Evolutionary conservation across 2,113 vertebrate genomes (phyloP).

Genomic region (Alligator sinensis): DNA sequence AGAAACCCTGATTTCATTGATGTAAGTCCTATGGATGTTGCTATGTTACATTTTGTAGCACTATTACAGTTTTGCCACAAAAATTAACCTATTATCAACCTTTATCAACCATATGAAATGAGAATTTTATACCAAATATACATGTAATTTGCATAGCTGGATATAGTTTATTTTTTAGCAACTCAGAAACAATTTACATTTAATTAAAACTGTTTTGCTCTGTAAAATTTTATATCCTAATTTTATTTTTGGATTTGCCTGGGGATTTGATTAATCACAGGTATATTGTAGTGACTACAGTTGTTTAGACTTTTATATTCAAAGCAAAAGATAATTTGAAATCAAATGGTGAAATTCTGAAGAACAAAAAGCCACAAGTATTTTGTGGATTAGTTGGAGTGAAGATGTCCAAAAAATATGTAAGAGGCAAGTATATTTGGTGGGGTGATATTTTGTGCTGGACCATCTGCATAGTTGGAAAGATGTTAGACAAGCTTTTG

Average conservation of each 20-base stretch:
- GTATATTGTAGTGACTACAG: not conserved
- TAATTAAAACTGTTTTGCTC: slow-evolving; percentile 44
- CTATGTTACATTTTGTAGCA: slow-evolving; percentile 58
- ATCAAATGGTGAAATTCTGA: not conserved
- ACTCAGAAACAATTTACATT: slow-evolving; percentile 57
- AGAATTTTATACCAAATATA: slow-evolving; percentile 65
- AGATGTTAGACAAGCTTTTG: no score
- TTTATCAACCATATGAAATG: slow-evolving; percentile 62
- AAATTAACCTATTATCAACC: slow-evolving; percentile 45
- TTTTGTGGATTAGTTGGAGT: not conserved
- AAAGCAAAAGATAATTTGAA: not conserved
- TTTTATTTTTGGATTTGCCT: slow-evolving; percentile 11
- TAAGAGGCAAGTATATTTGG: no score
- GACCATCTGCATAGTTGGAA: no score
- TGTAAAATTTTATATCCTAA: not conserved
- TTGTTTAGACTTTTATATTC: not conserved
- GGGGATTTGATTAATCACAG: not conserved
- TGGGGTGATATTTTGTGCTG: no score
- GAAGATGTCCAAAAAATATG: no score
- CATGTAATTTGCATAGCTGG: slow-evolving; percentile 68
- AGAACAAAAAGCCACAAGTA: not conserved
- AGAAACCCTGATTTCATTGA: slow-evolving; percentile 47
- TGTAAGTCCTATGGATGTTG: slow-evolving; percentile 54
- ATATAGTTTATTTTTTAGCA: slow-evolving; percentile 56
- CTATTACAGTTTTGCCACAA: slow-evolving; percentile 52